Percentiles rank a stretch among this genome's conserved stretches.
These are phyloP conservation scores for Melieria picta DNA, from an alignment of 2,888 invertebrate genomes.

Conservation along the genomic window DNA sequence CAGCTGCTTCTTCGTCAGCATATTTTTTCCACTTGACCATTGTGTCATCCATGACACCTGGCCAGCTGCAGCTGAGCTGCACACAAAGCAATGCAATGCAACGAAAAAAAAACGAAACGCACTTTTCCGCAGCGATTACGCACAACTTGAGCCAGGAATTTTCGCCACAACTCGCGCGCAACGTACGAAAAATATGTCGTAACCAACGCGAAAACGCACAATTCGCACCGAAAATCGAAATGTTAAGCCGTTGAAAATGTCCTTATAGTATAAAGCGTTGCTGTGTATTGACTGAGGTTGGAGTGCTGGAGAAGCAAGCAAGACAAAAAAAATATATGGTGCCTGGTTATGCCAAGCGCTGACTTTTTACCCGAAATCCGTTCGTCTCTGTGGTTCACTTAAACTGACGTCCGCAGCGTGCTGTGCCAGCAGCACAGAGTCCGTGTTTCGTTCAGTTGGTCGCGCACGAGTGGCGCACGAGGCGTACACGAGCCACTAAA, in stretches of 20 bases:
- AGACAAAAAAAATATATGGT: slow-evolving; percentile 6
- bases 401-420: slow-evolving; percentile 65
- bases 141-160: neutral
- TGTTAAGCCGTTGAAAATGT: slow-evolving; percentile 25
- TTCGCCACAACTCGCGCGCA: too few relatives aligned
- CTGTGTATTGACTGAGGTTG: slow-evolving; percentile 25
- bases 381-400: slow-evolving; percentile 67
- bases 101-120: neutral
- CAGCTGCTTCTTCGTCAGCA: too few relatives aligned
- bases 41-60: too few relatives aligned
- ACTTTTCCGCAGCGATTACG: neutral
- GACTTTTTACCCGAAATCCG: slow-evolving; percentile 65
- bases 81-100: too few relatives aligned
- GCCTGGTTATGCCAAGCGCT: slow-evolving; percentile 37
- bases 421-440: slow-evolving; percentile 55
- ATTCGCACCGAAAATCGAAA: slow-evolving; percentile 1
- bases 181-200: too few relatives aligned
- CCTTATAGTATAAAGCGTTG: slow-evolving; percentile 38
- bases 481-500: neutral
- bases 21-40: too few relatives aligned
- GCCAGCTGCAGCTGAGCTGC: too few relatives aligned
- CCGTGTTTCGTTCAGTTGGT: slow-evolving; percentile 59
- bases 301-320: slow-evolving; percentile 1
- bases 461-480: slow-evolving; percentile 21
- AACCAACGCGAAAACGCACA: too few relatives aligned